Conservation (phyloP, 1,140 invertebrate genomes). For the Penaeus japonicus region DNA sequence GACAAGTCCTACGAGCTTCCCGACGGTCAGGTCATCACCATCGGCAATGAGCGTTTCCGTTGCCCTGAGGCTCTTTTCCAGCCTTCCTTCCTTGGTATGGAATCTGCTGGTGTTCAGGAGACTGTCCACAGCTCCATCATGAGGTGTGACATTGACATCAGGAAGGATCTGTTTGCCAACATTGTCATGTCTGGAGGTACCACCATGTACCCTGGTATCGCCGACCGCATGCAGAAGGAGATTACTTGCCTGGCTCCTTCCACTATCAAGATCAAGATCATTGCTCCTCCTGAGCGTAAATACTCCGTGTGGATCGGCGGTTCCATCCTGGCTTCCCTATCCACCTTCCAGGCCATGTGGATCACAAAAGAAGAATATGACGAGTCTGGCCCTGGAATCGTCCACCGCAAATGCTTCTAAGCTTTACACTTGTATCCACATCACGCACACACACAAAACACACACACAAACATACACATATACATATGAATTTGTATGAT, state of each 20-base stretch:
- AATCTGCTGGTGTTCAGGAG: constrained; percentile 62
- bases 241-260: constrained; percentile 69
- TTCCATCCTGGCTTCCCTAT: neutral
- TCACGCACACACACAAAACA: no score
- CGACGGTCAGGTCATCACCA: no score
- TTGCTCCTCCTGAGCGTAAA: constrained; percentile 62
- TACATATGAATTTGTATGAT: no score
- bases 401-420: constrained; percentile 68
- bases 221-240: constrained; percentile 71
- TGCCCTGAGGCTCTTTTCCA: constrained; percentile 88
- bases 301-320: neutral
- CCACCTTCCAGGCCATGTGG: neutral
- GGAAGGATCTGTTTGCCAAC: constrained; percentile 84
- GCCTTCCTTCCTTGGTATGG: constrained; percentile 94
- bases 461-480: no score
- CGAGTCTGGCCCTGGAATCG: neutral
- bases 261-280: constrained; percentile 75
- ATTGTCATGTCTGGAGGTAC: constrained; percentile 72
- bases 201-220: constrained; percentile 72
- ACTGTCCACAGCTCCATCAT: constrained; percentile 84
- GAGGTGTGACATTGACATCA: constrained; percentile 69
- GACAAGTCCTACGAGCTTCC: no score
- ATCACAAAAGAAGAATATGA: neutral
- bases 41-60: no score
- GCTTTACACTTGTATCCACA: no score